Evolutionary conservation across 2,113 vertebrate genomes (phyloP).

Genomic region (Campylomormyrus numenius): DNA sequence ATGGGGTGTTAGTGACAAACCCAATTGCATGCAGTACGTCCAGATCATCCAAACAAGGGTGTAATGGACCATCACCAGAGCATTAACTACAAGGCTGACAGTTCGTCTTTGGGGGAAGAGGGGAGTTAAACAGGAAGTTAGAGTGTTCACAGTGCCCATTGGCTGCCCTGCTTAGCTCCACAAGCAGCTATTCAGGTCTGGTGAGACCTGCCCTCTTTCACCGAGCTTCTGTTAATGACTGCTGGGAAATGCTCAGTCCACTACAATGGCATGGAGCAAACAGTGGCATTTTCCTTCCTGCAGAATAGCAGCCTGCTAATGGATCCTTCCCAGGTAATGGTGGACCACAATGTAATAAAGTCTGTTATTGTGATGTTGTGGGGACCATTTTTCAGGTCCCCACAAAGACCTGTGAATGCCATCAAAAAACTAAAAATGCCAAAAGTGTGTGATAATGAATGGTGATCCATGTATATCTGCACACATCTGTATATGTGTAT

Average conservation of each 20-base stretch:
- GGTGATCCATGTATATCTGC: neutral
- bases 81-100: neutral
- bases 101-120: neutral
- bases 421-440: no score
- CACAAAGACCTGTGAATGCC: no score
- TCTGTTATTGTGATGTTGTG: no score
- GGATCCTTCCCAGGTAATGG: neutral
- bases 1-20: neutral
- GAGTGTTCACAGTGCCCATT: neutral
- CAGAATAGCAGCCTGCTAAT: neutral
- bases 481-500: neutral
- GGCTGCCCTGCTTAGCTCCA: neutral
- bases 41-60: neutral
- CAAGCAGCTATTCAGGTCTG: neutral
- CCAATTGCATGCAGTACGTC: neutral
- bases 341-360: neutral
- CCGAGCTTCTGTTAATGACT: neutral
- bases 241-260: neutral
- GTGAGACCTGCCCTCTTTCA: neutral
- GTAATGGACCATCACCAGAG: neutral
- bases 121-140: neutral
- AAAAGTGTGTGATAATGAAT: neutral
- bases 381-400: no score
- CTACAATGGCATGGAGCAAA: neutral
- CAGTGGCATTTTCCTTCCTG: neutral